These are phyloP conservation scores for Drosophila niveifrons DNA, from an alignment of 2,888 invertebrate species.

Conservation along the genomic window DNA sequence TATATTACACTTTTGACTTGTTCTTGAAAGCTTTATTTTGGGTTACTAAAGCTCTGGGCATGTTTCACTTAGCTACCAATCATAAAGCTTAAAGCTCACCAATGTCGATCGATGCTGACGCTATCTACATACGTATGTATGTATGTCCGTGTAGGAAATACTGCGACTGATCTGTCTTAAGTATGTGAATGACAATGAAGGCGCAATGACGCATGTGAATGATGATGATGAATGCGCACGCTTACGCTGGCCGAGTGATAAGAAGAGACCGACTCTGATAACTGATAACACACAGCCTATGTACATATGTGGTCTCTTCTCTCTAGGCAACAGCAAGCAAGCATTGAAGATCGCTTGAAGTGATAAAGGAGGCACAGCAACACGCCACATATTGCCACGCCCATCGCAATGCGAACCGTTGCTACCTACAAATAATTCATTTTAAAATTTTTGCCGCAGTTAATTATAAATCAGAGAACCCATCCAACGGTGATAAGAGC, in stretches of 20 bases:
- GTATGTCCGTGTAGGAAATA: conserved; percentile 17
- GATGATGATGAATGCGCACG: conserved; percentile 42
- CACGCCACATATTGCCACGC: conserved; percentile 56
- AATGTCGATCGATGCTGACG: conserved; percentile 1
- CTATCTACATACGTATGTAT: no score
- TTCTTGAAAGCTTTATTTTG: no score
- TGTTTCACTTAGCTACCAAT: neutral
- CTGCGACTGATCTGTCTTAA: neutral
- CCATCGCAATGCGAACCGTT: conserved; percentile 34
- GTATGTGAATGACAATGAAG: conserved; percentile 31
- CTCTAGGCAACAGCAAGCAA: conserved; percentile 23
- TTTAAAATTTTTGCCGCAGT: conserved; percentile 37
- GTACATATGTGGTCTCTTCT: conserved; percentile 3
- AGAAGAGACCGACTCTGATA: conserved; percentile 2
- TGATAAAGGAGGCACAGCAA: conserved; percentile 42
- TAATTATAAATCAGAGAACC: conserved; percentile 57
- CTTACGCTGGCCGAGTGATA: conserved; percentile 19
- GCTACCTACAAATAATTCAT: conserved; percentile 50
- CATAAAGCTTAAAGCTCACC: neutral
- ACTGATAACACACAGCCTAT: conserved; percentile 9
- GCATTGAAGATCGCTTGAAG: conserved; percentile 13
- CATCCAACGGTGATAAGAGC: conserved; percentile 28
- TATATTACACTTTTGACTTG: no score
- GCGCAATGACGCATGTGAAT: conserved; percentile 42
- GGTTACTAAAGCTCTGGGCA: neutral